Base-by-base conservation (phyloP, 2,797 vertebrate genomes). In the Psittacula derbiana region DNA sequence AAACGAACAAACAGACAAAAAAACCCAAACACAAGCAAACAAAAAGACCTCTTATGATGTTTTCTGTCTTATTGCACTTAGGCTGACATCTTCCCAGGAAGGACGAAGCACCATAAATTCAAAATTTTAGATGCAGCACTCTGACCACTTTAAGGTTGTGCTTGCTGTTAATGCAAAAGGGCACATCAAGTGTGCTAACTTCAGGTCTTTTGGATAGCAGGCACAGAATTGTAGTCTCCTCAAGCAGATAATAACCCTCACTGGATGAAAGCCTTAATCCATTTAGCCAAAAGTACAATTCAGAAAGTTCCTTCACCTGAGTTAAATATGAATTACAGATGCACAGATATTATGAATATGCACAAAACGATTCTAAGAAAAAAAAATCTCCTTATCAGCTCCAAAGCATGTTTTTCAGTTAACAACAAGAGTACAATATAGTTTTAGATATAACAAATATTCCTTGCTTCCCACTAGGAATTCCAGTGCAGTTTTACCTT, bases 1-100 rank as follows among this genome's bases (percentile, higher is more conserved):
- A 55, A n/a, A 55, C 6, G 8, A 57, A 23, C 13, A 57, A 33
- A 33, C 13, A 55, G 15, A 55, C 8, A 28, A 50, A 52, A n/a
- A 55, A 31, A 4, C 0, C 18, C 2, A 55, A n/a, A 6, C 8
- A 6, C 8, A 14, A 57, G 2, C n/a, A 57, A 57, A n/a, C 20
- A 21, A n/a, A 57, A 57, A 57, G 14, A 24, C n/a, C 55, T 33
- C 21, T 57, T 36, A 36, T 16, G 21, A 57, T 8, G 14, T 33
- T 57, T 57, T 24, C 14, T 57, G n/a, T 16, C 55, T 57, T 61
- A 13, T 4, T 4, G 1, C 4, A 6, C 7, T 41, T 52, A 8
- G 4, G 3, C 28, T 70, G 25, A 52, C 20, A 8, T 65, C 1
- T 49, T 70, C 31, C 27, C 15, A 38, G 8, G 43, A 65, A 80